Evolutionary conservation across 2,888 invertebrate genomes (phyloP), one percentile per base, ranked within the genome.

Genomic region (Oscheius sp.): DNA sequence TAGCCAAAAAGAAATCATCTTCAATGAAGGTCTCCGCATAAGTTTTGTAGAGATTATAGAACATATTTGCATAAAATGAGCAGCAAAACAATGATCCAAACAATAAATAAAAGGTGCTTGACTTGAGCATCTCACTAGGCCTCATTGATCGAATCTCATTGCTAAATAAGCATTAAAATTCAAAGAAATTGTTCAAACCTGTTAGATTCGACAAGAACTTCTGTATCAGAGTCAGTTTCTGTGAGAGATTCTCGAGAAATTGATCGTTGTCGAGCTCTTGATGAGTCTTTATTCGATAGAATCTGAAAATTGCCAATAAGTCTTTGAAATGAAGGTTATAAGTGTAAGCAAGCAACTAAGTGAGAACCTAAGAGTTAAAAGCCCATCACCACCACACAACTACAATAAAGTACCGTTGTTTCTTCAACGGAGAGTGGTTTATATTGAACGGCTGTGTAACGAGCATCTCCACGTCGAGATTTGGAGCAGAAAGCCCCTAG

Each of bases 1-100:
- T 65, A 0, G 89, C 88, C 76, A 89, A 82, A 72, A 88, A 89
- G 52, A 86, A 85, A 74, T 89, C 89, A 77, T 90, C 88, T 1
- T 82, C 80, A 53, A 89, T 89, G 77, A 85, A 86, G 10, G 83
- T 82, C 69, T 84, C 82, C 4, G 80, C 85, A 55, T 79, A 85
- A 8, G 85, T 84, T 80, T 84, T 84, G 58, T 84, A 83, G 17
- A 82, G 70, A 64, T 83, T 84, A 69, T 84, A 84, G 69, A 82
- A 83, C 72, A 83, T 81, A 69, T 84, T 84, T 0, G 84, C 85
- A 65, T 85, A 85, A 68, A 85, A 85, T 20, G 82, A 82, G 63
- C 84, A 84, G 58, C 84, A 84, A 67, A 84, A 83, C 0, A 84
- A 69, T 8, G 84, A 72, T 3, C 73, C 77, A 63, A 84, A 84